Evolutionary conservation across 2,113 vertebrate species (phyloP).

Genomic region (Noctilio leporinus): DNA sequence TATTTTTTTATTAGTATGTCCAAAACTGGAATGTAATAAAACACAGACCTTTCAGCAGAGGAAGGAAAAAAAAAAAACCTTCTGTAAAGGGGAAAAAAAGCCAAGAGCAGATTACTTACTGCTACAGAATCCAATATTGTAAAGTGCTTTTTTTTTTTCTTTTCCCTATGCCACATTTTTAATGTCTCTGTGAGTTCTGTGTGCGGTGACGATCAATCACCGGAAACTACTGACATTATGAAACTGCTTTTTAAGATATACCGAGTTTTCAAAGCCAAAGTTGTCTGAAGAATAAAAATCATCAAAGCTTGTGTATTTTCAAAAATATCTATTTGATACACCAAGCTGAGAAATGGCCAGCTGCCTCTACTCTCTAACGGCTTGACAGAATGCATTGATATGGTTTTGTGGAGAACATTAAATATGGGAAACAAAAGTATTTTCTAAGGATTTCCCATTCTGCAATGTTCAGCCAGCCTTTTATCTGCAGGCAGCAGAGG

Average conservation of each 20-base stretch:
- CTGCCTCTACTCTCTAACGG: slow-evolving; percentile 30
- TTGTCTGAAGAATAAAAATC: slow-evolving; percentile 68
- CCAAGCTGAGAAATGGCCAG: slow-evolving; percentile 50
- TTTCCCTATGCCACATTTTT: slow-evolving; percentile 64
- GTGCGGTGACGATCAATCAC: slow-evolving; percentile 59
- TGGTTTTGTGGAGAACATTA: not conserved
- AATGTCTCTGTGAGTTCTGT: slow-evolving; percentile 65
- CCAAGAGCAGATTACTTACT: slow-evolving; percentile 70
- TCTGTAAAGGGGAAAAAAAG: slow-evolving; percentile 44
- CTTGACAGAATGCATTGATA: slow-evolving; percentile 37
- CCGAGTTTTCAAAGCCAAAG: slow-evolving; percentile 60
- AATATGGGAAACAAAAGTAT: not conserved
- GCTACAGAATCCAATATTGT: slow-evolving; percentile 60
- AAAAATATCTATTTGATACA: slow-evolving; percentile 61
- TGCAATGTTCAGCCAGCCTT: not conserved
- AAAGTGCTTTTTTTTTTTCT: slow-evolving; percentile 54
- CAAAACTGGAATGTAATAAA: slow-evolving; percentile 68
- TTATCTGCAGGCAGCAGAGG: not conserved
- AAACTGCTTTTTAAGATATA: slow-evolving; percentile 72
- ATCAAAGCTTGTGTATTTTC: slow-evolving; percentile 61
- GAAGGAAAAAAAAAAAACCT: not conserved
- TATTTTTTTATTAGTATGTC: slow-evolving; percentile 57
- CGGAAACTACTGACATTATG: slow-evolving; percentile 63
- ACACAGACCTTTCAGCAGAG: slow-evolving; percentile 50
- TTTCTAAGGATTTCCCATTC: not conserved